Evolutionary conservation across 2,888 invertebrate species (phyloP).

Genomic region (Eristalis intricaria): DNA sequence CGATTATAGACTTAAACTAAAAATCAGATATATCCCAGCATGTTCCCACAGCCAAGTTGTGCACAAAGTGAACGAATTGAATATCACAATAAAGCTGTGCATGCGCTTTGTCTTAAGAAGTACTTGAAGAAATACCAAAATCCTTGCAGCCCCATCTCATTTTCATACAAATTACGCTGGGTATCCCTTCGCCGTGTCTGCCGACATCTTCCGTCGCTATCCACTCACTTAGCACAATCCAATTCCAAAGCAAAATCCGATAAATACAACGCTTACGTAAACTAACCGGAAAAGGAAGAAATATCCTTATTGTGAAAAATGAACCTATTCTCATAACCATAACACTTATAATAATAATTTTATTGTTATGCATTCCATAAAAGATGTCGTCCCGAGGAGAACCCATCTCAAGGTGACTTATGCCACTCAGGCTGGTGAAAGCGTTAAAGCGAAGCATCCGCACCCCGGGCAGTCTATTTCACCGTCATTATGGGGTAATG

Average conservation of each 20-base stretch:
- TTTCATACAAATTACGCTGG: background rate
- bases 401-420: conserved; percentile 42
- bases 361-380: conserved; percentile 63
- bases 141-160: background rate
- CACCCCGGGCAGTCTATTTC: conserved; percentile 19
- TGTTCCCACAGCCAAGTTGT: no score
- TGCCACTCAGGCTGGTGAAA: conserved; percentile 23
- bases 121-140: background rate
- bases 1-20: no score
- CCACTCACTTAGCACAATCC: conserved; percentile 36
- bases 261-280: conserved; percentile 62
- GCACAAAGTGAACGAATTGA: background rate
- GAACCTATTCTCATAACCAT: conserved; percentile 65
- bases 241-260: conserved; percentile 53
- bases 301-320: conserved; percentile 64
- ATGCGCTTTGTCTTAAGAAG: background rate
- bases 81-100: background rate
- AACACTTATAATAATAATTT: conserved; percentile 70
- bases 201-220: background rate
- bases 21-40: no score
- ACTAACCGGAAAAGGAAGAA: conserved; percentile 33
- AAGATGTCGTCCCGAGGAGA: conserved; percentile 38
- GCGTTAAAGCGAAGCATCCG: conserved; percentile 52
- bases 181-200: background rate
- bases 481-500: conserved; percentile 41